phyloP scores from a whole-genome alignment of 2,113 vertebrate genomes.

The Oreocharis arfaki region DNA sequence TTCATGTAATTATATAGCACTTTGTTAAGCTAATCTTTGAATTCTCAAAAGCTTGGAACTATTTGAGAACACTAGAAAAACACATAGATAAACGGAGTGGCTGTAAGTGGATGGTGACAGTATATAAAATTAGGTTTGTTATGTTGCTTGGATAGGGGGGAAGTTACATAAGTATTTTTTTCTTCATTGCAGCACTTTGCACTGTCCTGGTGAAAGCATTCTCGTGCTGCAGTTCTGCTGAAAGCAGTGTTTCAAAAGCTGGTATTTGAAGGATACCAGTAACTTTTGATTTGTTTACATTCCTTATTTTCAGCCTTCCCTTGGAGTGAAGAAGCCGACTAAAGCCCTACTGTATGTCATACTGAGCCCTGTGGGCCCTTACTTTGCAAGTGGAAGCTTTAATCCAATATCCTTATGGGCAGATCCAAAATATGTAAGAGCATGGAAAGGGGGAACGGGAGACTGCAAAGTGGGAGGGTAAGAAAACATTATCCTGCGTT shows the following conservation, averaged over 20 bases:
- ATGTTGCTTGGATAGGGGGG: not conserved
- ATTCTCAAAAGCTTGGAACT: not conserved
- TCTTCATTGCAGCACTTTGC: not conserved
- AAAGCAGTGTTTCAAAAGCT: not conserved
- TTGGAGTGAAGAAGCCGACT: constrained; percentile 82
- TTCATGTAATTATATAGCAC: not conserved
- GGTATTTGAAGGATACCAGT: not conserved
- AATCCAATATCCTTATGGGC: constrained; percentile 85
- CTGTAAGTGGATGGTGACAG: not conserved
- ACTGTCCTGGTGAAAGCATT: not conserved
- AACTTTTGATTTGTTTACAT: not conserved
- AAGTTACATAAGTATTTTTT: not conserved
- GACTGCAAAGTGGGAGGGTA: constrained; percentile 93
- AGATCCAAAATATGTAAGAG: constrained; percentile 83
- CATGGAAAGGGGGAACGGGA: constrained; percentile 89
- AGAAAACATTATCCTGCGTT: not conserved
- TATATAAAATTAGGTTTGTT: not conserved
- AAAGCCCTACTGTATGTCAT: constrained; percentile 84
- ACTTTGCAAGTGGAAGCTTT: constrained; percentile 76
- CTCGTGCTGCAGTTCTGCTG: not conserved
- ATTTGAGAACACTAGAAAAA: not conserved
- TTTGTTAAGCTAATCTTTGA: not conserved
- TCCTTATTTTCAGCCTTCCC: constrained; percentile 68
- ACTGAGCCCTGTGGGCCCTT: constrained; percentile 84
- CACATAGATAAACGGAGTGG: not conserved